phyloP scores from a whole-genome alignment of 2,113 vertebrate species.

The Plestiodon gilberti region DNA sequence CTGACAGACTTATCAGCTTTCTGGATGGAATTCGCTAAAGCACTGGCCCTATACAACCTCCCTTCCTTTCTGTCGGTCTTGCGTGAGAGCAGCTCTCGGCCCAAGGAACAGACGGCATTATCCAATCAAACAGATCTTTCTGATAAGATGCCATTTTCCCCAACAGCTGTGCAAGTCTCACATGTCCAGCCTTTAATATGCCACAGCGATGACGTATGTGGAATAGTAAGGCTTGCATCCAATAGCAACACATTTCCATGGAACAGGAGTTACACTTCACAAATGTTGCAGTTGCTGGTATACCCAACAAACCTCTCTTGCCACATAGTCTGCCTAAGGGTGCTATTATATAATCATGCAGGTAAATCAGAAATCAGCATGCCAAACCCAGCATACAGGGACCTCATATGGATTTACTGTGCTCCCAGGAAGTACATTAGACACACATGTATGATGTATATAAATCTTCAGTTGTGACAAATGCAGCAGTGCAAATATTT shows the following conservation, averaged over 20 bases:
- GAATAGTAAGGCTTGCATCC: neutral
- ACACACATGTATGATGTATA: neutral
- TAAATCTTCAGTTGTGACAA: constrained; percentile 13
- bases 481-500: neutral
- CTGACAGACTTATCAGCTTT: neutral
- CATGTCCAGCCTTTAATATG: constrained; percentile 14
- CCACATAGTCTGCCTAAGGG: constrained; percentile 2
- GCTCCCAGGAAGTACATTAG: constrained; percentile 6
- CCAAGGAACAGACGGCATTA: neutral
- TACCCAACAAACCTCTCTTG: constrained; percentile 28
- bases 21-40: neutral
- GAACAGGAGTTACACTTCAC: constrained; percentile 1
- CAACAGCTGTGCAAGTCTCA: constrained; percentile 33
- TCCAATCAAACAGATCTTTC: neutral
- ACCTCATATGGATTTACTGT: constrained; percentile 13
- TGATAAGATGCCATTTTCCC: constrained; percentile 26
- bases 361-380: constrained; percentile 23
- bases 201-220: neutral
- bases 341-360: constrained; percentile 19
- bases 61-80: neutral
- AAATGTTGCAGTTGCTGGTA: constrained; percentile 19
- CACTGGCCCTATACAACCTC: neutral
- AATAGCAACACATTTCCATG: neutral
- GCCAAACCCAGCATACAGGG: constrained; percentile 8
- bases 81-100: neutral